phyloP scores from a whole-genome alignment of 2,888 invertebrate species.

The Mylabris sibirica region DNA sequence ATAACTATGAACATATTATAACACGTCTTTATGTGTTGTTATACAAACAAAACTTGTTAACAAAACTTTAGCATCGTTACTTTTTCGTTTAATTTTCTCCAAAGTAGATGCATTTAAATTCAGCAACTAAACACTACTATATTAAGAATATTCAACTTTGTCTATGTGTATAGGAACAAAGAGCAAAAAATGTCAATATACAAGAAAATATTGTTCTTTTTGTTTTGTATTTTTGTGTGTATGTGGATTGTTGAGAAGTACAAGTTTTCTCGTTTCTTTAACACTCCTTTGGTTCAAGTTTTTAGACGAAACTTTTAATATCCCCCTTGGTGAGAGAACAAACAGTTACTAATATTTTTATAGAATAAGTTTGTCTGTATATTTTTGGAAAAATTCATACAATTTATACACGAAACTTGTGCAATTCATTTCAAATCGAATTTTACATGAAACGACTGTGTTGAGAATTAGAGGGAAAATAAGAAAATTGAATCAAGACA shows the following conservation, averaged over 20 bases:
- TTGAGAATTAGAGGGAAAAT: no score
- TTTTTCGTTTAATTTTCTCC: no score
- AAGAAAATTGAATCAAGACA: no score
- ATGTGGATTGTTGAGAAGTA: neutral
- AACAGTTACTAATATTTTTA: slow-evolving; percentile 7
- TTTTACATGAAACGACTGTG: no score
- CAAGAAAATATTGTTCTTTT: neutral
- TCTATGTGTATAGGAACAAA: neutral
- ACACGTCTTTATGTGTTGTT: no score
- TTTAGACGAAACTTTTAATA: neutral
- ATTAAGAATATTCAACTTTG: neutral
- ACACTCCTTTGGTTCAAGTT: neutral
- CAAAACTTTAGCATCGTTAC: no score
- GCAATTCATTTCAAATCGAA: neutral
- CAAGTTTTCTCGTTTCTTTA: neutral
- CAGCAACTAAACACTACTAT: neutral
- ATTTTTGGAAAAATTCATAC: neutral
- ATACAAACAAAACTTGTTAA: no score
- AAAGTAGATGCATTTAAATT: neutral
- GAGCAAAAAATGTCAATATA: neutral
- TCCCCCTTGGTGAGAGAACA: neutral
- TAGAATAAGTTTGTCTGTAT: neutral
- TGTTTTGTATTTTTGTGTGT: neutral
- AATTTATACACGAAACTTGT: neutral
- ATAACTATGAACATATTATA: no score